Evolutionary conservation across 2,113 vertebrate species (phyloP).

Genomic region (zebrafish (Danio rerio)): DNA sequence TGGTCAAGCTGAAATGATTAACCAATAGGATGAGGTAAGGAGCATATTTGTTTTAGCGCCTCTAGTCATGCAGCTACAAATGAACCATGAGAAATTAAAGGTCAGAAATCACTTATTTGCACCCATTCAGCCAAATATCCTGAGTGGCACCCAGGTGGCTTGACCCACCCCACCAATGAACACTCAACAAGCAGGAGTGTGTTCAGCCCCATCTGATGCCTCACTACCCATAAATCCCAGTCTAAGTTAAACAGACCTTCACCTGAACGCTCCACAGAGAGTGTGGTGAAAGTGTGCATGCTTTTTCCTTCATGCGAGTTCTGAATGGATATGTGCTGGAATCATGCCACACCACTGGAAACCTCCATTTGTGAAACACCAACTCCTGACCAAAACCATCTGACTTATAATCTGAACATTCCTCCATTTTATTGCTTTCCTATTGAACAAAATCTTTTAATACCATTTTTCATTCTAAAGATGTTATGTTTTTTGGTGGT

Average conservation of each 20-base stretch:
- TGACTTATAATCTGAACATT: background rate
- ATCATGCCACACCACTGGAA: background rate
- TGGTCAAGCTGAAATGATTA: constrained; percentile 4
- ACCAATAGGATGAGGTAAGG: constrained; percentile 20
- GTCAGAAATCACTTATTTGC: constrained; percentile 3
- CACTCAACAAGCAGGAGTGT: background rate
- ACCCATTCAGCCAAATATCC: background rate
- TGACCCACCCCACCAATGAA: background rate
- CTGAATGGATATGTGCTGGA: background rate
- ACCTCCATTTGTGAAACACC: background rate
- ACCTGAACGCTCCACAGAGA: background rate
- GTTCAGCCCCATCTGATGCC: background rate
- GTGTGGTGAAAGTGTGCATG: background rate
- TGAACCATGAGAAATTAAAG: constrained; percentile 1
- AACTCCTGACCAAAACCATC: background rate
- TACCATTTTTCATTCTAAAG: background rate
- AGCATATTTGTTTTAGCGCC: background rate
- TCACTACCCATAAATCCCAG: background rate
- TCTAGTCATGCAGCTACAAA: background rate
- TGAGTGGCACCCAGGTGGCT: background rate
- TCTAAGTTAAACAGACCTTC: constrained; percentile 10
- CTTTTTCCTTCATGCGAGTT: background rate
- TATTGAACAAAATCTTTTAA: no score
- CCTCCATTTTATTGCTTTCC: background rate
- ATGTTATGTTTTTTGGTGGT: background rate